These are phyloP conservation scores for Allacma fusca DNA, from an alignment of 2,888 invertebrate genomes.

Conservation along the genomic window DNA sequence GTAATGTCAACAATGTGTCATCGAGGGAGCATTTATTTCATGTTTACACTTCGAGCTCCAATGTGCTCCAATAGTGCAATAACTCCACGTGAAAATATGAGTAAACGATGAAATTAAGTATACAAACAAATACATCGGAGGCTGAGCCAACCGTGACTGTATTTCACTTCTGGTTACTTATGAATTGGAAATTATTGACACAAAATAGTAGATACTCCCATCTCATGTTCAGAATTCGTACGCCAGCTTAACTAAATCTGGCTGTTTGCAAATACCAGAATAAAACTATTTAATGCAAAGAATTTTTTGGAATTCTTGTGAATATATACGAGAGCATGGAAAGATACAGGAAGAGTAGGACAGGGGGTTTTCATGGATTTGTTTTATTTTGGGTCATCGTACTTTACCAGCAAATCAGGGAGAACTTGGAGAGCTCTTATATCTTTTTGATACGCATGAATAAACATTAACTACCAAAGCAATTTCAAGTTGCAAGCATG, in stretches of 20 bases:
- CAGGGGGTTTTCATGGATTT: neutral
- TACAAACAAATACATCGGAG: conserved; percentile 1
- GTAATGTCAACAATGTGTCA: neutral
- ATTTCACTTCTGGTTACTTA: no score
- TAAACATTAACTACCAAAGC: conserved; percentile 43
- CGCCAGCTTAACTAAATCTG: no score
- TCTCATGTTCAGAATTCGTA: no score
- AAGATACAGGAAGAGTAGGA: no score
- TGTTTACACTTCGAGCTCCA: neutral
- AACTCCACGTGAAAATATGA: neutral
- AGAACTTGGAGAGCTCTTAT: conserved; percentile 34
- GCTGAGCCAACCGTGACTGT: no score
- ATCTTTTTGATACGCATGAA: conserved; percentile 27
- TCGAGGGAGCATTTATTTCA: neutral
- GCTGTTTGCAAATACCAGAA: no score
- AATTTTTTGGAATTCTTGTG: neutral
- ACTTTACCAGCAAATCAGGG: conserved; percentile 37
- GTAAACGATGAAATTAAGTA: neutral
- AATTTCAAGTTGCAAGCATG: conserved; percentile 31
- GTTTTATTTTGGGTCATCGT: conserved; percentile 46
- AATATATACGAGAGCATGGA: no score
- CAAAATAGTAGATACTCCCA: no score
- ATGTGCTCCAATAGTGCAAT: neutral
- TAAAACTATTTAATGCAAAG: neutral
- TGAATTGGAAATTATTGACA: no score